phyloP scores from a whole-genome alignment of 2,113 vertebrate genomes.

The Phrynosoma blainvillii region DNA sequence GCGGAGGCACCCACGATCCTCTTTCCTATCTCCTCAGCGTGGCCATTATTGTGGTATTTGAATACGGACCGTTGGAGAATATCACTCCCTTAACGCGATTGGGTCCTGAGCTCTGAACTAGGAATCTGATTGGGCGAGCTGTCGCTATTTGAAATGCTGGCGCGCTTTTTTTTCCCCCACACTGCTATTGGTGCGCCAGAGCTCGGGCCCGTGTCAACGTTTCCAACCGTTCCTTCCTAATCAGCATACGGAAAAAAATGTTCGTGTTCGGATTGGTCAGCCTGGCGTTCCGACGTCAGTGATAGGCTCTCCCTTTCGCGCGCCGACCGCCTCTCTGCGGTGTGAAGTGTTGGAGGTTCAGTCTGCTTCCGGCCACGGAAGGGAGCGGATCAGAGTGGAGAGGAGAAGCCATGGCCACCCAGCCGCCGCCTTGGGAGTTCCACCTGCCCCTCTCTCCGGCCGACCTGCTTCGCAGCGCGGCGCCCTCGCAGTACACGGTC shows the following conservation, averaged over 20 bases:
- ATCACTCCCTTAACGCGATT: not conserved
- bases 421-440: slow-evolving; percentile 74
- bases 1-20: rapidly evolving
- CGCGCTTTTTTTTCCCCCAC: not conserved
- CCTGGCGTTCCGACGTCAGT: not conserved
- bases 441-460: slow-evolving; percentile 79
- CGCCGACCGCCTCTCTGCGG: not conserved
- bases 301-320: not conserved
- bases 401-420: not conserved
- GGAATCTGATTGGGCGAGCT: not conserved
- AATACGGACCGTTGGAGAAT: not conserved
- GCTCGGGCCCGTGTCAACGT: not conserved
- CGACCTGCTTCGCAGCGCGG: slow-evolving; percentile 84
- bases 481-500: slow-evolving; percentile 87
- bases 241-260: too few relatives aligned
- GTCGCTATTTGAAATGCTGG: not conserved
- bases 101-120: not conserved
- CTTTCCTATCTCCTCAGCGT: not conserved
- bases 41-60: not conserved
- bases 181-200: not conserved
- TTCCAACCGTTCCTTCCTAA: not conserved
- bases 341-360: not conserved
- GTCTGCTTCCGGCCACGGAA: not conserved
- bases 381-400: not conserved
- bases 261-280: not conserved